Evolutionary conservation across 2,888 invertebrate species (phyloP).

Genomic region (Caenorhabditis drosophilae): DNA sequence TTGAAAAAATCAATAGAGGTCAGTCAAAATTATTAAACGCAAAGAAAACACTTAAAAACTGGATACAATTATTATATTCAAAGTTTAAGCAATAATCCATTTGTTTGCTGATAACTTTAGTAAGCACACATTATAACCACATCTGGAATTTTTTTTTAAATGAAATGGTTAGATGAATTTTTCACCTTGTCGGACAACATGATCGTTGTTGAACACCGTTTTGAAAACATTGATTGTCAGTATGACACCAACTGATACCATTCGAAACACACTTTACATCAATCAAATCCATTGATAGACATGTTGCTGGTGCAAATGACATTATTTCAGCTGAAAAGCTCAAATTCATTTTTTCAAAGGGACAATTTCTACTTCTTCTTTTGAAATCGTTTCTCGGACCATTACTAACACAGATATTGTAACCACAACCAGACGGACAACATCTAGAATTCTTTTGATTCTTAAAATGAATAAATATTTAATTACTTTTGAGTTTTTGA

Average conservation of each 20-base stretch:
- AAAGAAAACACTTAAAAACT: too few relatives aligned
- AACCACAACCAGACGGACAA: constrained; percentile 14
- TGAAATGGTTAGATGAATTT: background rate
- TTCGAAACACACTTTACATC: constrained; percentile 2
- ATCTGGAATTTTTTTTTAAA: constrained; percentile 14
- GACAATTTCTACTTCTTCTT: background rate
- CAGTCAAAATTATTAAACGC: background rate
- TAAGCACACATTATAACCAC: constrained; percentile 37
- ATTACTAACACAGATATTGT: constrained; percentile 6
- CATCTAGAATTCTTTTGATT: constrained; percentile 1
- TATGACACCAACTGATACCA: constrained; percentile 11
- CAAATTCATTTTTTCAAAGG: background rate
- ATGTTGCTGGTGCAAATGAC: constrained; percentile 3
- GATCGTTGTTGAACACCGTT: constrained; percentile 3
- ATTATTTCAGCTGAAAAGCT: constrained; percentile 3
- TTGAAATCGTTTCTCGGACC: background rate
- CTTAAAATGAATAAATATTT: background rate
- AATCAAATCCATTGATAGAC: constrained; percentile 9
- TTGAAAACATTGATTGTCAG: constrained; percentile 1
- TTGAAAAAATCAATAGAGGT: too few relatives aligned
- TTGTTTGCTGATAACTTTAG: constrained; percentile 10
- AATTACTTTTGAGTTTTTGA: background rate
- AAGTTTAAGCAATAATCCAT: constrained; percentile 36
- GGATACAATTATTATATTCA: too few relatives aligned
- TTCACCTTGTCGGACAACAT: constrained; percentile 17